Conservation (phyloP, 2,797 vertebrate species). For the Ispidina picta region DNA sequence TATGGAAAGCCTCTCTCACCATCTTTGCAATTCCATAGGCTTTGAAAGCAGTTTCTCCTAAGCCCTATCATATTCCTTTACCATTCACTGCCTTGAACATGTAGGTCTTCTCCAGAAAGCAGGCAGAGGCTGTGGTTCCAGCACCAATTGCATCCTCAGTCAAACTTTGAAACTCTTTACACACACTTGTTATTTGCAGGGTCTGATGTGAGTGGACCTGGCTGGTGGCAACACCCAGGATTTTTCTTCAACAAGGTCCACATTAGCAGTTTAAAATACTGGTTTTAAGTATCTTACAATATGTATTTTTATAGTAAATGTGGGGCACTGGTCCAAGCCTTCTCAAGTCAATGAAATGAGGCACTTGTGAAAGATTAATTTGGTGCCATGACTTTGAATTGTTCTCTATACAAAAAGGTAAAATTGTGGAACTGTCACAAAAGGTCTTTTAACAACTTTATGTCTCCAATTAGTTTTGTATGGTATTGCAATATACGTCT, state of each 20-base stretch:
- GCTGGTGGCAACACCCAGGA: not conserved
- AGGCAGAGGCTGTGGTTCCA: not conserved
- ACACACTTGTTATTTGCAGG: not conserved
- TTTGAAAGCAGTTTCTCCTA: slow-evolving; percentile 15
- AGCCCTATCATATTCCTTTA: not conserved
- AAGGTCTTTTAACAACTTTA: not conserved
- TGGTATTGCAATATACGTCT: not conserved
- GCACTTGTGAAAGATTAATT: not conserved
- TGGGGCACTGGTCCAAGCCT: not conserved
- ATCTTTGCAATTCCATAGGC: not conserved
- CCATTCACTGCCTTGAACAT: not conserved
- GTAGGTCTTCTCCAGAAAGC: not conserved
- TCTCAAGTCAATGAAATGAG: not conserved
- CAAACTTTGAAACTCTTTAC: not conserved
- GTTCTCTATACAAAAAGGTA: not conserved
- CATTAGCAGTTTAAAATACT: not conserved
- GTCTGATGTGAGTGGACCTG: not conserved
- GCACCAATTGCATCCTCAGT: not conserved
- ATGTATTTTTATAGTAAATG: not conserved
- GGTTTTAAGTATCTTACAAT: not conserved
- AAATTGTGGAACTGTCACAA: not conserved
- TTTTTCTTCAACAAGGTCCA: not conserved
- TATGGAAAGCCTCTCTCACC: not conserved
- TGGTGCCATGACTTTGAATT: not conserved
- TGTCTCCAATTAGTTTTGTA: not conserved